These are phyloP conservation scores for Indicator maculatus DNA, from an alignment of 2,113 vertebrate species.

Conservation along the genomic window DNA sequence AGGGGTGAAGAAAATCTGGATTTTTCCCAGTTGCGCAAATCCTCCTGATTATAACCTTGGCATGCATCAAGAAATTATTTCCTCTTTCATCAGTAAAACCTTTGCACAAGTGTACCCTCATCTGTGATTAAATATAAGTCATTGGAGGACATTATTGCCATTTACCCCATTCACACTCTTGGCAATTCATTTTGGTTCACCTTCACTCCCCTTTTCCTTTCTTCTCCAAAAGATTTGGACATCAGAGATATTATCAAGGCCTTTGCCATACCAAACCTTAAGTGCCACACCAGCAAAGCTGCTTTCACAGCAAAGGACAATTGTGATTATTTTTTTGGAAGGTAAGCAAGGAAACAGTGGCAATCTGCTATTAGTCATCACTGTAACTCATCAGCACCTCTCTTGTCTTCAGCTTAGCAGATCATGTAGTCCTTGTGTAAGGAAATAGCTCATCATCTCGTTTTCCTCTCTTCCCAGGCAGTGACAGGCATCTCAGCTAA, in stretches of 20 bases:
- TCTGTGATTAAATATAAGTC: background rate
- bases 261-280: background rate
- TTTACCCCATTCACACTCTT: background rate
- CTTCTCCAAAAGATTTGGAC: background rate
- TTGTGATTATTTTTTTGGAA: background rate
- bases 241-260: background rate
- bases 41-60: background rate
- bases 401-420: background rate
- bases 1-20: constrained; percentile 49
- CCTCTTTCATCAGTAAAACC: constrained; percentile 33
- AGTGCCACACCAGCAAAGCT: background rate
- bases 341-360: background rate
- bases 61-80: background rate
- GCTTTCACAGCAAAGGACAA: background rate
- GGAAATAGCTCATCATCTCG: background rate
- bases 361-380: background rate
- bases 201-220: background rate
- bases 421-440: background rate
- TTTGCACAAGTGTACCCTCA: constrained; percentile 6
- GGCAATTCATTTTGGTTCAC: fast-evolving
- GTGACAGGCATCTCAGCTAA: background rate
- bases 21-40: constrained; percentile 61
- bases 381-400: background rate
- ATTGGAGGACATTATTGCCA: background rate
- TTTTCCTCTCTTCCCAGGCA: background rate